phyloP scores from a whole-genome alignment of 2,888 invertebrate species.

The Leptopilina drosophilae region DNA sequence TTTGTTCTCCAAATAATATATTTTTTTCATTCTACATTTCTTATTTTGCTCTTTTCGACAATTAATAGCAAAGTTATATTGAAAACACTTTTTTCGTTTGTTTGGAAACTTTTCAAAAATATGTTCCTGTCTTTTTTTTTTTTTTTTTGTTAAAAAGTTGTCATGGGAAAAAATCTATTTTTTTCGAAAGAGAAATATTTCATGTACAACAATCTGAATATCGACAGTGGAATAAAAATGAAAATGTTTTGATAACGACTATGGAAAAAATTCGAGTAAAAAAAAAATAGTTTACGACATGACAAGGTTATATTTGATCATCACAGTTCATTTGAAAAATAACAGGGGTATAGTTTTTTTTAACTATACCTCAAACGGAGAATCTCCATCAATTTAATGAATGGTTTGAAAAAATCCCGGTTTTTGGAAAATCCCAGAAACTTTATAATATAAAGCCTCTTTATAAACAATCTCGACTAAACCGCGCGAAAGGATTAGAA shows the following conservation, averaged over 20 bases:
- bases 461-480: background rate
- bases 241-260: constrained; percentile 1
- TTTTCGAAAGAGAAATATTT: background rate
- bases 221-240: constrained; percentile 4
- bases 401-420: background rate
- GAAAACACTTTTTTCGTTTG: too few relatives aligned
- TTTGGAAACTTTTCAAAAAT: background rate
- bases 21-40: too few relatives aligned
- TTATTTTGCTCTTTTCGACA: too few relatives aligned
- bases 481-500: constrained; percentile 3
- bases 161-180: background rate
- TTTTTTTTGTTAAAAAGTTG: background rate
- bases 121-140: background rate
- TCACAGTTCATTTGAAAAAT: background rate
- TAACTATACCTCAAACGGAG: background rate
- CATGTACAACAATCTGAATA: background rate
- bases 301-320: background rate
- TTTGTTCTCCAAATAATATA: too few relatives aligned
- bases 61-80: too few relatives aligned
- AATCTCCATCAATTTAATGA: background rate
- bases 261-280: background rate
- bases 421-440: background rate
- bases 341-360: background rate
- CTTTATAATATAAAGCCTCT: constrained; percentile 18
- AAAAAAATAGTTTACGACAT: background rate